Evolutionary conservation across 2,113 vertebrate genomes (phyloP), one percentile per base, ranked within the genome.

Genomic region (Dasyornis broadbenti): DNA sequence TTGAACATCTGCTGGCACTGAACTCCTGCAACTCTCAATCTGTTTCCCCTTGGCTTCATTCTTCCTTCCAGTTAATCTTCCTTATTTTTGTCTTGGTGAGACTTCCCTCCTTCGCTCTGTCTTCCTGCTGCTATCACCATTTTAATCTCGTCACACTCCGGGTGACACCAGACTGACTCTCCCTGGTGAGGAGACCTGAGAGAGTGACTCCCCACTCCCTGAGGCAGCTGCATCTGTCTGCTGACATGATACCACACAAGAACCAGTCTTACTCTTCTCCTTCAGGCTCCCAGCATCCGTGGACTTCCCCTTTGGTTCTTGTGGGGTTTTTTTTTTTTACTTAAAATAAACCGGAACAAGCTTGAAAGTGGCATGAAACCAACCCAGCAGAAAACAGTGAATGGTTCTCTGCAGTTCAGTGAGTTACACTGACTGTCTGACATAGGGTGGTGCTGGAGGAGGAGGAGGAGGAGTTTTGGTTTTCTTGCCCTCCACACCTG

Each of bases 21-120:
- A 97, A 97, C 95, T 96, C 90, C 92, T 89, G 94, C 65, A 92
- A 86, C 83, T 96, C 92, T 91, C 96, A 97, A 93, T 94, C 96
- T 97, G 96, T 75, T 95, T 94, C 91, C 89, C 82, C 44, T 94
- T 96, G 96, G 89, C 80, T 95, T 95, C 89, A 89, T 86, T 90
- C 77, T 97, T 96, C 89, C 86, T 95, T 96, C 89, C 92, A 94
- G 91, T 93, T 97, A 69, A 89, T 95, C 92, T 88, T 94, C 80
- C 92, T 96, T 96, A 95, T 94, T 96, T 95, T 95, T 92, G 76
- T 89, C 92, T 92, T 84, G 56, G 72, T 93, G 76, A 94, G 86
- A 92, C 72, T 93, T 94, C 82, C 88, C 86, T 82, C 63, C 63
- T 87, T 73, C 70, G 85, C n/a, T 54, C 87, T 42, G 7, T 54